Evolutionary conservation across 1,140 invertebrate species (phyloP), one percentile per base, ranked within the genome.

Genomic region (Anoplophora glabripennis): DNA sequence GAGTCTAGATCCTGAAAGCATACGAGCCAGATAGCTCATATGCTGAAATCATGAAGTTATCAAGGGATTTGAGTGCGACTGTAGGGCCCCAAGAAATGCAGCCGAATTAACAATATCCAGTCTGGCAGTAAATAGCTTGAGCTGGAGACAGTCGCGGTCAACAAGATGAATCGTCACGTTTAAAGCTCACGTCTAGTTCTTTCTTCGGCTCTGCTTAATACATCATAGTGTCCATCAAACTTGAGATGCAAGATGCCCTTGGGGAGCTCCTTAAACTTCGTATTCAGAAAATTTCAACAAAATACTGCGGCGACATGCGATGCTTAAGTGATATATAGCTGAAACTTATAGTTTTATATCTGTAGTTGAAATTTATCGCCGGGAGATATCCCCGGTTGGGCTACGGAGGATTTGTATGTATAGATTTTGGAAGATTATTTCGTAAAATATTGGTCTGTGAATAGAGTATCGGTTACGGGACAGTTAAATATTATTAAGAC

Each of bases 151-250:
- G 47, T 57, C 54, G 38, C 53, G 60, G 55, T 58, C 60, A 62
- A 14, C 44, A 58, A 62, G 60, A 62, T 62, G 60, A 62, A 62
- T 62, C 37, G 60, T 48, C 48, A 62, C 60, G 57, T 62, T 58
- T 54, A 62, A 46, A 44, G 37, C 46, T 62, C 37, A 57, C 45
- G 55, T 53, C 48, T 58, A 53, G 48, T 53, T 62, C 55, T 57
- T 61, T 57, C 38, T 52, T 42, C 52, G 37, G 37, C 36, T 46
- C 28, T 41, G 47, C 34, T 48, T 37, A 49, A 62, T 62, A 47
- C 60, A 62, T 62, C 60, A 62, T 57, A 53, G 44, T 62, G 60
- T 62, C 60, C 60, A 62, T 62, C 60, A 47, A 49, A 17, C 35
- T 45, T 28, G 38, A 60, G 58, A 60, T 52, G 37, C 49, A 36